These are phyloP conservation scores for Dryobota labecula DNA, from an alignment of 2,888 invertebrate genomes.

Conservation along the genomic window DNA sequence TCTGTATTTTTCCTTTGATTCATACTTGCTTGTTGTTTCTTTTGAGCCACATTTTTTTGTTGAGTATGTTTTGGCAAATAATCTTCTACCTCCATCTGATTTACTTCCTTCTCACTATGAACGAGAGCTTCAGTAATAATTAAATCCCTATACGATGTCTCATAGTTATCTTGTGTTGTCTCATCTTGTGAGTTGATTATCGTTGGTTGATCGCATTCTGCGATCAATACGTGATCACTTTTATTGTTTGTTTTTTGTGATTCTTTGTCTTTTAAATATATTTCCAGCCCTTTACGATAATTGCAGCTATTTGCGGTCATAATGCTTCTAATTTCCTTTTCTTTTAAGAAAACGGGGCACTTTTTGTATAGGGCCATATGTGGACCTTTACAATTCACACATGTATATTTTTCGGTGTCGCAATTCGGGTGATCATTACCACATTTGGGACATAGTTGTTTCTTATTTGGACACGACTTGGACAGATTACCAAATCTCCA, in stretches of 20 bases:
- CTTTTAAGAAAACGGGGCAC: slow-evolving; percentile 24
- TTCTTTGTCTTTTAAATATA: not conserved
- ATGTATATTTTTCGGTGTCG: slow-evolving; percentile 9
- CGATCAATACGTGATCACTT: not conserved
- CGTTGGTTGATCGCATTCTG: not conserved
- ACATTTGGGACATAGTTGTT: slow-evolving; percentile 37
- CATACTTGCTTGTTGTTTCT: not conserved
- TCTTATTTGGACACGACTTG: slow-evolving; percentile 10
- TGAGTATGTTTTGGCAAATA: not conserved
- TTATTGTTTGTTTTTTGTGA: not conserved
- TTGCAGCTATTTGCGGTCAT: slow-evolving; percentile 11
- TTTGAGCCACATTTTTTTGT: not conserved
- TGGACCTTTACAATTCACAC: slow-evolving; percentile 34
- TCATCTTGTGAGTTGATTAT: not conserved
- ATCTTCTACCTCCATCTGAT: not conserved
- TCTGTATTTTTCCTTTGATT: not conserved
- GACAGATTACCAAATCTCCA: slow-evolving; percentile 37
- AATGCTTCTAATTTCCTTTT: too few relatives aligned
- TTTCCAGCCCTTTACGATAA: slow-evolving; percentile 7
- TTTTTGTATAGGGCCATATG: slow-evolving; percentile 29
- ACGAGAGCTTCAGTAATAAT: not conserved
- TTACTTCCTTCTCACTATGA: not conserved
- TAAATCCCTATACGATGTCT: not conserved
- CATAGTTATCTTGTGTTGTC: not conserved
- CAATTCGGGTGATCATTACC: slow-evolving; percentile 25